These are phyloP conservation scores for Brenthis ino DNA, from an alignment of 2,888 invertebrate species.

Conservation along the genomic window DNA sequence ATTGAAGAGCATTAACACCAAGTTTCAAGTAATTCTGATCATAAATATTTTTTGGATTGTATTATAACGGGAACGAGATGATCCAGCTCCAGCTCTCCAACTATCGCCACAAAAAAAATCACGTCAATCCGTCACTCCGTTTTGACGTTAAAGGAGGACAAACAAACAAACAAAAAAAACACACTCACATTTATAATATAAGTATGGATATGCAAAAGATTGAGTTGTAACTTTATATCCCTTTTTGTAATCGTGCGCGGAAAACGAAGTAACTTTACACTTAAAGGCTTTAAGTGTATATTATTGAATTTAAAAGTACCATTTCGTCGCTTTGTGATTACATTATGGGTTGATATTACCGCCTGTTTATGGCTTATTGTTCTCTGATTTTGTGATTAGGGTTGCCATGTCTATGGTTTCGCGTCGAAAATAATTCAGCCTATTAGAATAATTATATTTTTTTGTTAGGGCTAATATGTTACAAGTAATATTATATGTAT, in stretches of 20 bases:
- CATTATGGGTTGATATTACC: constrained; percentile 71
- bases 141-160: too few relatives aligned
- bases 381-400: constrained; percentile 64
- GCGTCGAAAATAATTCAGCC: too few relatives aligned
- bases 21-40: too few relatives aligned
- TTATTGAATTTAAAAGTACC: constrained; percentile 67
- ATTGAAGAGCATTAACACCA: too few relatives aligned
- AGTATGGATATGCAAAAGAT: constrained; percentile 40
- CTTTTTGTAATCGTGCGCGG: constrained; percentile 42
- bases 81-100: too few relatives aligned
- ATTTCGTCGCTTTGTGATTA: constrained; percentile 59
- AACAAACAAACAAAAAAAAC: too few relatives aligned
- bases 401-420: not conserved
- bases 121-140: too few relatives aligned
- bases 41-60: too few relatives aligned
- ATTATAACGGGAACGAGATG: too few relatives aligned
- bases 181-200: too few relatives aligned
- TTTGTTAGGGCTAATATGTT: not conserved
- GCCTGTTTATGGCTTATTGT: constrained; percentile 77
- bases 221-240: constrained; percentile 20
- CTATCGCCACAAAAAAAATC: too few relatives aligned
- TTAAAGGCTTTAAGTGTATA: constrained; percentile 42
- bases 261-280: constrained; percentile 44
- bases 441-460: not conserved
- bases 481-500: not conserved